Percentiles rank a stretch among this genome's conserved stretches.
These are phyloP conservation scores for Enteromius anoplus DNA, from an alignment of 2,797 vertebrate species.

Conservation along the genomic window DNA sequence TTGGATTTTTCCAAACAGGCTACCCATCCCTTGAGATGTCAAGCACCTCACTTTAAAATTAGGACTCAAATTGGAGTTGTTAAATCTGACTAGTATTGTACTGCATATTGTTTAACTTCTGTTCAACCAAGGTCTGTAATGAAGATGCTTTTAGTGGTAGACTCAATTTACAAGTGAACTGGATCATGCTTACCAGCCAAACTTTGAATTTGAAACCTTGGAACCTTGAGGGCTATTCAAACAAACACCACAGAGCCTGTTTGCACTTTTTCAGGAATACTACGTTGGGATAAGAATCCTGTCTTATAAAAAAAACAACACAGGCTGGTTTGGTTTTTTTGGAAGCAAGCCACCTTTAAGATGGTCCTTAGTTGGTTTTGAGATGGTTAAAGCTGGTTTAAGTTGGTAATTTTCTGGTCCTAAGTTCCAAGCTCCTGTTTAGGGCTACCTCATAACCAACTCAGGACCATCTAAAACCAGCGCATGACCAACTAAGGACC, in stretches of 20 bases:
- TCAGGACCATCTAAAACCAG: not conserved
- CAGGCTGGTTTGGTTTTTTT: not conserved
- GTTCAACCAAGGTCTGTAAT: not conserved
- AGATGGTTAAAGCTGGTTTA: not conserved
- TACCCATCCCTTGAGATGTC: not conserved
- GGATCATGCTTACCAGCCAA: not conserved
- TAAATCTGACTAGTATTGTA: not conserved
- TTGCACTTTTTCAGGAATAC: not conserved
- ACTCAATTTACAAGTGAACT: not conserved
- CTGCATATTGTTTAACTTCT: not conserved
- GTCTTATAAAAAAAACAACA: not conserved
- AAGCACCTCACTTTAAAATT: not conserved
- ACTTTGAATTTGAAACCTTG: not conserved
- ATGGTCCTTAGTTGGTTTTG: not conserved
- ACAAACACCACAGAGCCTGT: not conserved
- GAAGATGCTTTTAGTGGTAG: not conserved
- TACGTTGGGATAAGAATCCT: not conserved
- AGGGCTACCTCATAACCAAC: not conserved
- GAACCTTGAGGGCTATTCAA: not conserved
- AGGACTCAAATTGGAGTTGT: not conserved
- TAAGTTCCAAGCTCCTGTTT: not conserved
- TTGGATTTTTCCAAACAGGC: not conserved
- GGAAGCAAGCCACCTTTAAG: not conserved
- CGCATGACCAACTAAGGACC: not conserved
- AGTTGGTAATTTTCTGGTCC: not conserved